Percentiles rank a stretch among this genome's conserved stretches.
phyloP scores from a whole-genome alignment of 2,888 invertebrate species.

The Notodonta dromedarius region DNA sequence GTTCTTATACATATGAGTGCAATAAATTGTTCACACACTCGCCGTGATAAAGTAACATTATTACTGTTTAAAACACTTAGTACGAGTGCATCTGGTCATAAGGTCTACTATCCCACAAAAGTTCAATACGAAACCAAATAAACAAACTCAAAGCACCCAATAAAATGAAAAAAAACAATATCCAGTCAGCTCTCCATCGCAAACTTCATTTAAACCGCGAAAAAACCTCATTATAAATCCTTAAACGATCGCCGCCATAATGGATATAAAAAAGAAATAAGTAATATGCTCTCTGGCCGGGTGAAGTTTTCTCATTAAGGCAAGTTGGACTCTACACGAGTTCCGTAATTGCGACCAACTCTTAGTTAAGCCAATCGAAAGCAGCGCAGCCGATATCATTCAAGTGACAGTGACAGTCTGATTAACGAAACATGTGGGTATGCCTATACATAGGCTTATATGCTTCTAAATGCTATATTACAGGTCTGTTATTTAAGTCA shows the following conservation, averaged over 20 bases:
- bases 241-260: constrained; percentile 20
- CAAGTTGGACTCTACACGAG: constrained; percentile 46
- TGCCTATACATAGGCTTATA: no score
- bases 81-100: no score
- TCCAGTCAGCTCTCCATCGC: neutral
- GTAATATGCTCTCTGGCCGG: constrained; percentile 34
- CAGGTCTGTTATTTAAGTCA: no score
- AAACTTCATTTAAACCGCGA: constrained; percentile 3
- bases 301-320: constrained; percentile 55
- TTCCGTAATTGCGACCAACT: constrained; percentile 48
- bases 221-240: constrained; percentile 34
- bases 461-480: no score
- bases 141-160: no score
- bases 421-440: neutral
- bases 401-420: neutral
- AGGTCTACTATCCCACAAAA: no score
- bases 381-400: neutral
- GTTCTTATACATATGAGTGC: no score
- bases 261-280: constrained; percentile 36
- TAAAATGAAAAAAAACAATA: no score
- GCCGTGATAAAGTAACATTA: no score
- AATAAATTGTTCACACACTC: no score
- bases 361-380: constrained; percentile 41
- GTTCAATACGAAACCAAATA: no score
- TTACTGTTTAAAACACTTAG: no score